Base-by-base conservation (phyloP, 2,888 invertebrate genomes). In the Melieria omissa region DNA sequence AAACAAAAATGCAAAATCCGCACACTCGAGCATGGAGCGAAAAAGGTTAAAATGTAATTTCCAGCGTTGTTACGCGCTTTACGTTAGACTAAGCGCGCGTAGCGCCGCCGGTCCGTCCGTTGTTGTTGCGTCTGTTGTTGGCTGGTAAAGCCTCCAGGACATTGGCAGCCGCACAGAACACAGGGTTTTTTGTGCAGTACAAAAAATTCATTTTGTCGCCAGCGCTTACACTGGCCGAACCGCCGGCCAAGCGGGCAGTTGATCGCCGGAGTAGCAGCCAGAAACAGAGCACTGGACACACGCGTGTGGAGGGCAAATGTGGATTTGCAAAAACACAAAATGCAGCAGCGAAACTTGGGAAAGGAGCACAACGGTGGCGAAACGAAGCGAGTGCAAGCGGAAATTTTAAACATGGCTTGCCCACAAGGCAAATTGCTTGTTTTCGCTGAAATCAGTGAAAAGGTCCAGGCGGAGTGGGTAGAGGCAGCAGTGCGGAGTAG, bases 41-140 rank as follows among this genome's bases (percentile, higher is more conserved):
- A 67, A 67, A 67, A 67, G 66, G 69, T 69, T 69, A 69, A 77
- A 77, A 76, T 77, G 77, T 77, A 76, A 77, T 77, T 77, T 77
- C 76, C 76, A 77, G 71, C 73, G 76, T 74, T 75, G 74, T 75
- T 74, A 72, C 71, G 74, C 74, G 75, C 73, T 67, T 47, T 5
- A 49, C 66, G 29, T 29, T 29, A 29, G 29, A 29, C 29, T 29
- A 29, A 29, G 29, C 29, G 29, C 29, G 29, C 29, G 29, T 1
- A 29, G 29, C 29, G 29, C 29, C 29, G 2, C 29, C 29, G 29
- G 52, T 2, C 12, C 5, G 52, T 52, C 12, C 9, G 14, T 52
- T 12, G 29, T 29, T 29, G 29, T 29, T 29, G 29, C 29, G 29
- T 29, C 29, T 29, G 29, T 29, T 29, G 29, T 29, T 29, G 29